Evolutionary conservation across 37 sponge, comb jelly and placozoan species (phyloP).

Genomic region (Oopsacas minuta): DNA sequence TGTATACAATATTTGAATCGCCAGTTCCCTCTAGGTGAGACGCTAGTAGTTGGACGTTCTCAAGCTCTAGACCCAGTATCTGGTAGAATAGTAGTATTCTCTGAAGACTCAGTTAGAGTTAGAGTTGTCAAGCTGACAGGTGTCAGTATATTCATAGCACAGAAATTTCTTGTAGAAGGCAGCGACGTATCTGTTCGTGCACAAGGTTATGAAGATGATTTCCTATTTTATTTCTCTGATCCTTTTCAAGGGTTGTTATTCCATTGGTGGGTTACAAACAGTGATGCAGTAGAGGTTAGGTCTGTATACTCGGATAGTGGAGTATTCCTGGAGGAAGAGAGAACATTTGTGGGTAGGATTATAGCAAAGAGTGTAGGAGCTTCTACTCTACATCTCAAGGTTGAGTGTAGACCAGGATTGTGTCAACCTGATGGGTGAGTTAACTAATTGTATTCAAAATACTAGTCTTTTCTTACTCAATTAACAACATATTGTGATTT

Average conservation of each 20-base stretch:
- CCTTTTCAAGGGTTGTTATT: constrained; percentile 36
- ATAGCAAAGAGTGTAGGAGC: not conserved
- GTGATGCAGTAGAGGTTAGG: constrained; percentile 45
- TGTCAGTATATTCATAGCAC: constrained; percentile 48
- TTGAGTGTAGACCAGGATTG: constrained; percentile 5
- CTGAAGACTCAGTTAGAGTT: constrained; percentile 43
- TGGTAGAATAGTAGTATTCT: constrained; percentile 25
- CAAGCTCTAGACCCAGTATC: constrained; percentile 28
- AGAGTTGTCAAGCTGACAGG: constrained; percentile 58
- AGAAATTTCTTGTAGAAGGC: constrained; percentile 49
- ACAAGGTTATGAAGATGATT: constrained; percentile 44
- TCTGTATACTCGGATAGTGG: constrained; percentile 50
- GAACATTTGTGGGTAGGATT: not conserved
- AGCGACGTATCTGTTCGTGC: constrained; percentile 47
- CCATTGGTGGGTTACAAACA: constrained; percentile 63
- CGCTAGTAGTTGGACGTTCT: constrained; percentile 36
- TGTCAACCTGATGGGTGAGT: not conserved
- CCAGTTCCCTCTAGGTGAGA: constrained; percentile 45
- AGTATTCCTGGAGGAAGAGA: not conserved
- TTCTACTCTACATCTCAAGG: constrained; percentile 4
- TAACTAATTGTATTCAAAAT: no score
- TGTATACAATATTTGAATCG: no score
- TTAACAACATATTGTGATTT: no score
- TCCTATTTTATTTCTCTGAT: constrained; percentile 60
- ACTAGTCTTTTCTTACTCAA: no score